A percentile compares a stretch with the other conserved stretches of the same genome.
phyloP scores from a whole-genome alignment of 2,113 vertebrate species.

The Prionailurus bengalensis region DNA sequence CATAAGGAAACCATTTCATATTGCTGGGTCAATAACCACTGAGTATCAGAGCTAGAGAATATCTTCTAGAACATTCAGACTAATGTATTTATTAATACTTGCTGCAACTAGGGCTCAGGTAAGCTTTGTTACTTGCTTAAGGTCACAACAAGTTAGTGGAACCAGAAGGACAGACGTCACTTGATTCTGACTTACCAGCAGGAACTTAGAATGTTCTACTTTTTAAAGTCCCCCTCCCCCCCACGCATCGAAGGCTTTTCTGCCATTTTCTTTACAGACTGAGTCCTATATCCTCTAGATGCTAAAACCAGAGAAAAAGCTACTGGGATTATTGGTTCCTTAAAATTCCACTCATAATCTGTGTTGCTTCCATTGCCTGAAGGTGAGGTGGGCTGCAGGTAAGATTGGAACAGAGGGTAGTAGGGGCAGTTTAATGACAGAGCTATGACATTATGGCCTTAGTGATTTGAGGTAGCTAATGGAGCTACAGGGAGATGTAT shows the following conservation, averaged over 20 bases:
- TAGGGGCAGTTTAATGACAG: not conserved
- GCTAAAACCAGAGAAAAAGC: not conserved
- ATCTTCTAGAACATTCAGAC: not conserved
- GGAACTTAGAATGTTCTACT: not conserved
- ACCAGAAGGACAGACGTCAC: not conserved
- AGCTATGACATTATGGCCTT: not conserved
- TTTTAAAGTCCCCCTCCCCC: not conserved
- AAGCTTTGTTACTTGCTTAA: not conserved
- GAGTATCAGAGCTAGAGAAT: conserved; percentile 16
- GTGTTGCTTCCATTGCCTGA: not conserved
- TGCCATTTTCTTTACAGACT: not conserved
- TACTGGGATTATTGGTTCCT: not conserved
- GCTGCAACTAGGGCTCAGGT: not conserved
- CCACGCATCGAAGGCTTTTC: not conserved
- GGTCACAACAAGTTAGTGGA: not conserved
- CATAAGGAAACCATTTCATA: not conserved
- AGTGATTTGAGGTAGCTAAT: not conserved
- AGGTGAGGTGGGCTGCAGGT: not conserved
- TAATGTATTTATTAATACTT: not conserved
- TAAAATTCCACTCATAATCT: not conserved
- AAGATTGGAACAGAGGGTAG: not conserved
- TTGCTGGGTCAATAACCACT: not conserved
- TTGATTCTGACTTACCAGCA: not conserved
- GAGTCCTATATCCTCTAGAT: not conserved
- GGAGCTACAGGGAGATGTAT: not conserved